Conservation (phyloP, 2,888 invertebrate species). For the Lasioglossum marginatum region DNA sequence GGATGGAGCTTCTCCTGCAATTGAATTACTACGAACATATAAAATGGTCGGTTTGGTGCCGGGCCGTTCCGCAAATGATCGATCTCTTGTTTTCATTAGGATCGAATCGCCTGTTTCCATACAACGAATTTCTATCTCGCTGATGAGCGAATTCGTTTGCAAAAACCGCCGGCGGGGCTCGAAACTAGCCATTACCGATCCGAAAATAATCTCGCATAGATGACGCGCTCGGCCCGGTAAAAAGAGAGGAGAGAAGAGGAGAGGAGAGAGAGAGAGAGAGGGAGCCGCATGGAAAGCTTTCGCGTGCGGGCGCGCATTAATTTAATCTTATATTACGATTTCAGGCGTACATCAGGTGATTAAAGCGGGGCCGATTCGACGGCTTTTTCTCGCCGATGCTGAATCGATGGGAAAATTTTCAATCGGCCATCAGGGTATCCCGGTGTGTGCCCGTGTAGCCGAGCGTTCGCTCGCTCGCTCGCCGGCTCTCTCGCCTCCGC, state of each 20-base stretch:
- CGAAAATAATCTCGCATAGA: conserved; percentile 27
- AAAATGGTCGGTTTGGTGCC: background rate
- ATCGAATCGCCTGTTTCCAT: background rate
- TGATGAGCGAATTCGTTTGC: background rate
- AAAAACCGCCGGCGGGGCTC: background rate
- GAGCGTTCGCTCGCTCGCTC: background rate
- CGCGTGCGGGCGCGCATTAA: conserved; percentile 17
- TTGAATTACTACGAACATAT: background rate
- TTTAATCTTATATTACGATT: conserved; percentile 55
- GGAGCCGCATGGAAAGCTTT: conserved; percentile 21
- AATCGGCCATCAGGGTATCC: conserved; percentile 14
- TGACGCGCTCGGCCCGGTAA: background rate
- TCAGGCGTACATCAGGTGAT: conserved; percentile 44
- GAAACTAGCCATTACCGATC: conserved; percentile 14
- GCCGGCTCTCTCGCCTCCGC: conserved; percentile 5
- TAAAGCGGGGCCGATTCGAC: conserved; percentile 30
- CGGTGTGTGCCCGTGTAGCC: background rate
- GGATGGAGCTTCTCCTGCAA: background rate
- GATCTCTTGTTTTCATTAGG: background rate
- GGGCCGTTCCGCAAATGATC: background rate
- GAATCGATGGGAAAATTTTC: conserved; percentile 31
- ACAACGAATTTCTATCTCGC: background rate
- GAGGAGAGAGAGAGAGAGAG: background rate
- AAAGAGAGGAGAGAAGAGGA: conserved; percentile 28
- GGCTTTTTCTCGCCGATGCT: background rate